Percentiles rank a stretch among this genome's conserved stretches.
Evolutionary conservation across 2,113 vertebrate species (phyloP).

Genomic region (Crypturellus undulatus): DNA sequence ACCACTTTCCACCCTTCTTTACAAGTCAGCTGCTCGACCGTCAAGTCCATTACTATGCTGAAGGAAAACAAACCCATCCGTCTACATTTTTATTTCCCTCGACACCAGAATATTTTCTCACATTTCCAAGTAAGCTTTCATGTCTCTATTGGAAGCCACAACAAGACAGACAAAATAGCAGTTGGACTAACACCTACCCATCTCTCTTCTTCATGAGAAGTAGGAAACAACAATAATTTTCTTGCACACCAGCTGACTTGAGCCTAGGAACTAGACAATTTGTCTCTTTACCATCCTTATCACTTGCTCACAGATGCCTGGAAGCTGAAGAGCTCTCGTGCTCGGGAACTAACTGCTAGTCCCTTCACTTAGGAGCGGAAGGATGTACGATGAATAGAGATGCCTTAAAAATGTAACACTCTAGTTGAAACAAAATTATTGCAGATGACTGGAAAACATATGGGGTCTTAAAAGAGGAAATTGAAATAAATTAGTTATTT

Average conservation of each 20-base stretch:
- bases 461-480: neutral
- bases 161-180: neutral
- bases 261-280: neutral
- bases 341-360: neutral
- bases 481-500: neutral
- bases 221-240: neutral
- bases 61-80: rapidly evolving
- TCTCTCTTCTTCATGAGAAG: neutral
- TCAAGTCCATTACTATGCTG: neutral
- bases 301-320: neutral
- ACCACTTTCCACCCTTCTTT: neutral
- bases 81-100: neutral
- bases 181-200: neutral
- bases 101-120: neutral
- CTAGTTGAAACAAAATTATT: neutral
- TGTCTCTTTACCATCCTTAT: neutral
- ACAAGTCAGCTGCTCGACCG: neutral
- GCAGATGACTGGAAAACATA: neutral
- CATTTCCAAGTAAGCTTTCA: neutral
- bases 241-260: neutral
- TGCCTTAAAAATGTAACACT: neutral
- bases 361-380: neutral
- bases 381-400: neutral
- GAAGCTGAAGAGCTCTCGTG: neutral
- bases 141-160: neutral